Evolutionary conservation across 2,113 vertebrate species (phyloP).

Genomic region (Pipra filicauda): DNA sequence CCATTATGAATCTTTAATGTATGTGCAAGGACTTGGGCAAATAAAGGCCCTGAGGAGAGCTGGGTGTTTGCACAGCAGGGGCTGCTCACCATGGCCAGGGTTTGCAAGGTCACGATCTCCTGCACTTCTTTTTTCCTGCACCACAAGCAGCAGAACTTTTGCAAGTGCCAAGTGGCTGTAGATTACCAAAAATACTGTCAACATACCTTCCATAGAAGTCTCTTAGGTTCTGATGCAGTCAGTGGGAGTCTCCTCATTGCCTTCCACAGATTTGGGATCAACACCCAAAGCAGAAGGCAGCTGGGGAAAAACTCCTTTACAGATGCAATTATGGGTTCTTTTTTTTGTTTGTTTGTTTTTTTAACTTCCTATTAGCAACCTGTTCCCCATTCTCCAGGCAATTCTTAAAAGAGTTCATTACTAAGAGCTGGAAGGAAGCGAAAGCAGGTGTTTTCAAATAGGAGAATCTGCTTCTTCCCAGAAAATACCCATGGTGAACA

Average conservation of each 20-base stretch:
- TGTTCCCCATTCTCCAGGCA: background rate
- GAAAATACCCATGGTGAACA: background rate
- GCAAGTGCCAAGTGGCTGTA: background rate
- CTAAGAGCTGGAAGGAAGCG: background rate
- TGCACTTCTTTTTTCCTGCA: background rate
- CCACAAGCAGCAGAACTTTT: background rate
- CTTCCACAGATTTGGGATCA: background rate
- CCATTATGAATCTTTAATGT: background rate
- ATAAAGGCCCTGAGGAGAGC: background rate
- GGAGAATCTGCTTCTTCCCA: background rate
- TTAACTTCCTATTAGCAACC: background rate
- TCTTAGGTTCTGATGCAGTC: background rate
- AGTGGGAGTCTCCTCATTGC: background rate
- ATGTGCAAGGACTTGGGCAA: background rate
- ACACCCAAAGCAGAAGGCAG: background rate
- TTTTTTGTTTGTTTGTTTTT: background rate
- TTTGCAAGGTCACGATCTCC: background rate
- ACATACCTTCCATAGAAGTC: background rate
- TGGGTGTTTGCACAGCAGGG: background rate
- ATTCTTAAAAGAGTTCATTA: background rate
- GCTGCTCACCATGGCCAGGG: background rate
- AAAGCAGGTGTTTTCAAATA: conserved; percentile 14
- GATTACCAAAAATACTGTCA: background rate
- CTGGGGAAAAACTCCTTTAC: background rate
- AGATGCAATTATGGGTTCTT: background rate